These are phyloP conservation scores for Pedionomus torquatus DNA, from an alignment of 2,113 vertebrate genomes.

Conservation along the genomic window DNA sequence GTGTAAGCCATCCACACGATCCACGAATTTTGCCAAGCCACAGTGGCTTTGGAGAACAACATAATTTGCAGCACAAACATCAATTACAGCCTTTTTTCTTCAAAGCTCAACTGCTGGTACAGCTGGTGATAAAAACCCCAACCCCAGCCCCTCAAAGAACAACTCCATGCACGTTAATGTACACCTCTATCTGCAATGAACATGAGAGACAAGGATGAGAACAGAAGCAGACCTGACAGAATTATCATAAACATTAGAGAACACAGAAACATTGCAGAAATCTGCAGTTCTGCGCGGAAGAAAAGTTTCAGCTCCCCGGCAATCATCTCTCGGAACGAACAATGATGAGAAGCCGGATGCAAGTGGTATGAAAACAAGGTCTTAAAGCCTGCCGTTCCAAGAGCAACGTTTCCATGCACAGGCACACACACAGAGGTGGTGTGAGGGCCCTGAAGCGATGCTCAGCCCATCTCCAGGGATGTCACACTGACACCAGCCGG, in stretches of 20 bases:
- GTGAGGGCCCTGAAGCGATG: rapidly evolving
- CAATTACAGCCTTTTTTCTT: not conserved
- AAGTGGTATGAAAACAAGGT: rapidly evolving
- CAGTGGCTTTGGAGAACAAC: not conserved
- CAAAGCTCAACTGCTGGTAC: not conserved
- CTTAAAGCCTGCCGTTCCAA: rapidly evolving
- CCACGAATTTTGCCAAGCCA: not conserved
- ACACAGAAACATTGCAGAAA: not conserved
- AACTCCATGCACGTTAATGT: not conserved
- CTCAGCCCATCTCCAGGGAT: rapidly evolving
- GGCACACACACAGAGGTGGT: not conserved
- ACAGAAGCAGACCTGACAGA: not conserved
- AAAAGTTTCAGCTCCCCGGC: not conserved
- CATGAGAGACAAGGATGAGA: not conserved
- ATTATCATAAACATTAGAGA: not conserved
- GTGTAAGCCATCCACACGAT: not conserved
- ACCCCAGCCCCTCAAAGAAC: not conserved
- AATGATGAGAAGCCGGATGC: not conserved
- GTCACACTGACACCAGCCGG: rapidly evolving
- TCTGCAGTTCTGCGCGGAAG: not conserved
- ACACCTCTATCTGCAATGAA: not conserved
- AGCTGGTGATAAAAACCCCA: not conserved
- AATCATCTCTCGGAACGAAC: rapidly evolving
- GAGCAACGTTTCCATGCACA: rapidly evolving
- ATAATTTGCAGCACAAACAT: not conserved